Conservation (phyloP, 1,140 invertebrate genomes). For the Leptoteleia sp. region DNA sequence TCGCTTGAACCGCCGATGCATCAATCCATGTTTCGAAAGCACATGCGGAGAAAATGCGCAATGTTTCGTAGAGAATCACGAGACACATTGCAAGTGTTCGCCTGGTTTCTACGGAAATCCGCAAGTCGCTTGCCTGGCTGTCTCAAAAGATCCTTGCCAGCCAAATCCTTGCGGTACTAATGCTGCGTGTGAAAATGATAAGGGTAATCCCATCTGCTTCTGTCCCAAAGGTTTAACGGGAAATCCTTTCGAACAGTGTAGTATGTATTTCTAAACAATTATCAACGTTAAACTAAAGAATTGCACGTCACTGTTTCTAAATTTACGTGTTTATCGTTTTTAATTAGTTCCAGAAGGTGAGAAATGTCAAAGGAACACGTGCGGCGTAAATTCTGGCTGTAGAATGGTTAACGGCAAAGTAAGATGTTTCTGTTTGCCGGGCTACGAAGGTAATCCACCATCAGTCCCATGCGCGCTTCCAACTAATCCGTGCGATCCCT, state of each 20-base stretch:
- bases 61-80: constrained; percentile 89
- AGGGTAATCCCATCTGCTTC: constrained; percentile 93
- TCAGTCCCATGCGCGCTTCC: constrained; percentile 84
- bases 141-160: constrained; percentile 86
- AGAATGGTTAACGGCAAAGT: constrained; percentile 86
- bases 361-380: constrained; percentile 91
- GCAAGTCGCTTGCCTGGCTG: constrained; percentile 86
- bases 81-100: constrained; percentile 89
- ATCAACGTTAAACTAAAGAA: no score
- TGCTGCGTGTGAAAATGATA: constrained; percentile 91
- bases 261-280: no score
- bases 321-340: no score
- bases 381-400: constrained; percentile 91
- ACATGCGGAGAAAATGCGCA: constrained; percentile 92
- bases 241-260: constrained; percentile 95
- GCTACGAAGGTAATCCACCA: constrained; percentile 93
- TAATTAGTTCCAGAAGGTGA: constrained; percentile 93
- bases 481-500: constrained; percentile 89
- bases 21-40: constrained; percentile 90
- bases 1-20: constrained; percentile 89
- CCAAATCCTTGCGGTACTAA: constrained; percentile 92
- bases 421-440: constrained; percentile 91
- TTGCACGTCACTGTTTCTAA: no score
- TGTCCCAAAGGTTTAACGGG: constrained; percentile 94
- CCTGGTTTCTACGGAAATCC: constrained; percentile 90